Base-by-base conservation (phyloP, 2,888 invertebrate genomes). In the Apamea epomidion region DNA sequence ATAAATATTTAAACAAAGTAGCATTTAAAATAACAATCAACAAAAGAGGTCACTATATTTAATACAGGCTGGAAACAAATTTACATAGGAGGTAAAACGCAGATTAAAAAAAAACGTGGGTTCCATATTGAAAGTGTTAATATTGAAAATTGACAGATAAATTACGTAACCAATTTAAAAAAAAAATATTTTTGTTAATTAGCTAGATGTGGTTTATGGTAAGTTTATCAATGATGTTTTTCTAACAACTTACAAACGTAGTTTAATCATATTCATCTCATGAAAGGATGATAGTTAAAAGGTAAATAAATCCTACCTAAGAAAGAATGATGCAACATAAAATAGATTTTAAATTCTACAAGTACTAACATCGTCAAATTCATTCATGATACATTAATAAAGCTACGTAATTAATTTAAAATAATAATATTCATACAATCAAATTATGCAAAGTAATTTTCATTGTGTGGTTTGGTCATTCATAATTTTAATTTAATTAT, bases 401-500 rank as follows among this genome's bases (percentile, higher is more conserved):
- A 37, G 32, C 45, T 32, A 10, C 3, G 14, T 37, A 29, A 37
- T 51, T 37, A 51, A 51, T 51, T 77, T 29, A 25, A 74, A 74
- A 54, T 42, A 42, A 42, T 64, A 37, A 2, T 77, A 58, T 68
- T 68, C 67, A 2, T 48, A 62, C 14, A 69, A 18, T 60, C 29
- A 67, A 76, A 67, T 68, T 78, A 60, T n/a, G 14, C 12, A 60
- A 48, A 76, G 67, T 37, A 29, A 60, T 60, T 51, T 60, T 48
- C 37, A 37, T 42, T 29, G 12, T 62, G 60, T 51, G 16, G 51
- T 62, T 78, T 58, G 25, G 42, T 51, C 78, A 62, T 29, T 77
- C 42, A 76, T 78, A 29, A 58, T 29, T 77, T 78, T 42, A 37
- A 77, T 58, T 68, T 51, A 5, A 75, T 37, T 60, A 37, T 51